These are phyloP conservation scores for Drosophila ohnishii DNA, from an alignment of 1,140 invertebrate genomes.

Conservation along the genomic window DNA sequence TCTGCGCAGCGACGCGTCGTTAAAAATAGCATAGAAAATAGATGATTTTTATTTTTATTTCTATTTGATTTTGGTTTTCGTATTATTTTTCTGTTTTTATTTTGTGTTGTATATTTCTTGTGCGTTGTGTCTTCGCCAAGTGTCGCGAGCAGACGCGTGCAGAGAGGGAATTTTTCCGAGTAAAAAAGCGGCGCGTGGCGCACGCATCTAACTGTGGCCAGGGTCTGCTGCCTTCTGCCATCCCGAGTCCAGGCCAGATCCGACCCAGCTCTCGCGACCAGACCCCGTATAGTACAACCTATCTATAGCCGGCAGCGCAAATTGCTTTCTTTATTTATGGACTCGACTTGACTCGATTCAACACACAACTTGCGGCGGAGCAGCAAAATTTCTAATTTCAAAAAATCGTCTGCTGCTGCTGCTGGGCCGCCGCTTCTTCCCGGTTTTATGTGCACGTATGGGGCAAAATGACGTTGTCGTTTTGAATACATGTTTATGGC, in stretches of 20 bases:
- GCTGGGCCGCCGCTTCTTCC: conserved; percentile 26
- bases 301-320: conserved; percentile 69
- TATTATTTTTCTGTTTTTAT: conserved; percentile 35
- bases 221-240: conserved; percentile 69
- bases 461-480: conserved; percentile 64
- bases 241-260: conserved; percentile 51
- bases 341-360: conserved; percentile 64
- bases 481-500: conserved; percentile 72
- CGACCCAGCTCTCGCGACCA: conserved; percentile 14
- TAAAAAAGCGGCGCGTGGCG: conserved; percentile 68
- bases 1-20: conserved; percentile 83
- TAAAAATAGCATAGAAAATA: conserved; percentile 76
- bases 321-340: conserved; percentile 81
- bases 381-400: conserved; percentile 76
- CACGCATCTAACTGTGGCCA: conserved; percentile 69
- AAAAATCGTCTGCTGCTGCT: conserved; percentile 40
- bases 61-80: conserved; percentile 46
- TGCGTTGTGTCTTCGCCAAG: conserved; percentile 45
- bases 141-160: conserved; percentile 45
- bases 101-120: conserved; percentile 12
- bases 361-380: conserved; percentile 26
- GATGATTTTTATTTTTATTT: conserved; percentile 60
- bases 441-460: conserved; percentile 42
- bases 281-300: conserved; percentile 37
- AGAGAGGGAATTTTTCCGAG: conserved; percentile 54